Evolutionary conservation across 2,888 invertebrate genomes (phyloP), one percentile per base, ranked within the genome.

Genomic region (Pyrochroa serraticornis): DNA sequence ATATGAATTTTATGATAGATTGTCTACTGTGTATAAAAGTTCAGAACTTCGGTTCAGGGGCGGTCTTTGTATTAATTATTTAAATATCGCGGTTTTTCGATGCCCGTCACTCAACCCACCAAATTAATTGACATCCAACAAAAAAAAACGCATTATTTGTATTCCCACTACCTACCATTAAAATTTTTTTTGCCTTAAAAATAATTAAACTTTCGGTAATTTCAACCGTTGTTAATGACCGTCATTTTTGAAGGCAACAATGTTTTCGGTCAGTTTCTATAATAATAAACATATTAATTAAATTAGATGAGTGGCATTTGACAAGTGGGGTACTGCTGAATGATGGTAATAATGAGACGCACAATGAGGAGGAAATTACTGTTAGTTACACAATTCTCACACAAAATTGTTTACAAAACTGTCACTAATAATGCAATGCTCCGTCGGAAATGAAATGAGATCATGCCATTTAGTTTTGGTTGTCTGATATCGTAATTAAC

Each of bases 281-380:
- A 35, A 56, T 44, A 45, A 56, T 56, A 56, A 56, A 56, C 45
- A 52, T 46, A 58, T 58, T 58, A 53, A 58, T 58, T 58, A 58
- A 34, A 53, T 43, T 44, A 43, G 53, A 58, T 58, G 53, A 53
- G 41, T 59, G 50, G 41, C 54, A 59, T 59, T 54, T 59, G 54
- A 59, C 54, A 59, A 59, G 50, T 54, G 2, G 39, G 54, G 42
- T 34, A 59, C 38, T 8, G 31, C 10, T 59, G 53, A 54, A 54
- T 54, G 39, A 53, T 48, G 33, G 53, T 35, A 53, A 58, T 58
- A 58, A 58, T 35, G 53, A 58, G 38, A 30, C 54, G 50, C 39
- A 59, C 50, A 59, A 59, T 54, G 47, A 50, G 38, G 48, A 46
- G 59, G 59, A 59, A 54, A 59, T 45, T 50, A 59, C 58, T 48